Base-by-base conservation (phyloP, 2,113 vertebrate species). In the Aleadryas rufinucha region DNA sequence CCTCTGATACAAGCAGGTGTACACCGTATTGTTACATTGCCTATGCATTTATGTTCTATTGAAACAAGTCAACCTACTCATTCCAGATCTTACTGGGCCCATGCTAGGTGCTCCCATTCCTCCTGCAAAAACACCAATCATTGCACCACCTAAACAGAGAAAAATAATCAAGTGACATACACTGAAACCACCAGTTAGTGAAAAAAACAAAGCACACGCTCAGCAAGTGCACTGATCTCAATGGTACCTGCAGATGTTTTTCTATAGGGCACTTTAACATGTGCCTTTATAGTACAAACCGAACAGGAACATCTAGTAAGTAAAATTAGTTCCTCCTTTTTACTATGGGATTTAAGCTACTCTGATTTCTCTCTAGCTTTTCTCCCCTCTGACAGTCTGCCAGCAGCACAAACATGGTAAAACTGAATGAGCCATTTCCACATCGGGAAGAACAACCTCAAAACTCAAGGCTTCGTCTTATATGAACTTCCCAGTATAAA, bases 71-170 rank as follows among this genome's bases (percentile, higher is more conserved):
- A 96, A 98, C 98, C 97, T 99, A 99, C 99, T 99, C 98, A 99
- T 98, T 98, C 98, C 99, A 98, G 98, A 97, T 96, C 98, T 98
- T 98, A 99, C 95, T 95, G 98, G 98, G 78, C 99, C 99, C 98
- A 99, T 99, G 98, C 98, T 98, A 98, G 99, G 98, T 76, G 98
- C 98, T 97, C 98, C 98, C 99, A 99, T 99, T 98, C 98, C 98
- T 98, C 99, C 99, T 97, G 98, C 98, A 98, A 98, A 99, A 96
- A 98, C 98, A 98, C 98, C 99, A 97, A 98, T 97, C 98, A 99
- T 98, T 98, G 98, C 98, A 98, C 98, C 98, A 97, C 98, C 98
- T 98, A 98, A 97, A 97, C 97, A 97, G 87, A 97, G 97, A 91
- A 84, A 91, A 93, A 92, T 15, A 87, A 54, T 56, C 5, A 69